Evolutionary conservation across 2,113 vertebrate genomes (phyloP), one percentile per base, ranked within the genome.

Genomic region (Plectropomus leopardus): DNA sequence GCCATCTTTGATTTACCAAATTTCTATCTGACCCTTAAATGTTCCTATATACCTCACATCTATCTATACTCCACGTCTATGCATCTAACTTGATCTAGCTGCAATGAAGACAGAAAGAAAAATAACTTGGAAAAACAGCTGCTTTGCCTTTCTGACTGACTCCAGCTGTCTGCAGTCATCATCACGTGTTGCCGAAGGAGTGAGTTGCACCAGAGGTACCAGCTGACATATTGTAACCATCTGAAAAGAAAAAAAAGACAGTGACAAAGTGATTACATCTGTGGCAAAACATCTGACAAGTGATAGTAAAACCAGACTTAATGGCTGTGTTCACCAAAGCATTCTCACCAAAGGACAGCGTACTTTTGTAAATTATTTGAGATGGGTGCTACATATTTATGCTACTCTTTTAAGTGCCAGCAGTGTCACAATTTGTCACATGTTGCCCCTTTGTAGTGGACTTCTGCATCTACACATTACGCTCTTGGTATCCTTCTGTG

Each of bases 211-310:
- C 13, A 4, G 58, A 50, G 36, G 1, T 23, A 11, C 7, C 15
- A 0, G 84, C 83, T 13, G 83, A 76, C 4, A 64, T 0, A 17
- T 90, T 80, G 78, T 89, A 83, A 30, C 32, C 73, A 34, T 76
- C 89, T 92, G 83, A 45, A 76, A 82, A 78, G 24, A 65, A 26
- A 70, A 8, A 16, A 24, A 50, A 19, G 36, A n/a, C n/a, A 53
- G 54, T 40, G 36, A 32, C 13, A 65, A 54, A 44, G 58, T 16
- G 45, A 74, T 44, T 64, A 16, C 40, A 45, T 48, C 44, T 34
- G 28, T 34, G 14, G 6, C 4, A 40, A 40, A 68, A 72, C 11
- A 58, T n/a, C 32, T 24, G 15, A 36, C 51, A 57, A 32, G 13
- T 42, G n/a, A 7, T 61, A 23, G 13, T 30, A n/a, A n/a, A n/a